Evolutionary conservation across 2,113 vertebrate genomes (phyloP).

Genomic region (Stigmatopora nigra): DNA sequence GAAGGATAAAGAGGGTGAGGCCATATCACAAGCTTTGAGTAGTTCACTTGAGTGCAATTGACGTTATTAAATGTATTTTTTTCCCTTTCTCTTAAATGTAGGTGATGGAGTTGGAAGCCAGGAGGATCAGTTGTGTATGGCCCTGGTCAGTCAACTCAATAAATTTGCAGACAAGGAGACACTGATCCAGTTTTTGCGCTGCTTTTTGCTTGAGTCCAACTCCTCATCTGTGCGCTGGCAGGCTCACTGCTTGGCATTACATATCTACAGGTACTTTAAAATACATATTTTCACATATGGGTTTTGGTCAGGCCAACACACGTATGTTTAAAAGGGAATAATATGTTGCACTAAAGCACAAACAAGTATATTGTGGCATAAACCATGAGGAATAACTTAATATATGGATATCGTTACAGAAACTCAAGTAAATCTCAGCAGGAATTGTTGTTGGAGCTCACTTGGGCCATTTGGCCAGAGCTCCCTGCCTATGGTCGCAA

Average conservation of each 20-base stretch:
- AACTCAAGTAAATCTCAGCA: constrained; percentile 95
- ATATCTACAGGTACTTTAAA: constrained; percentile 87
- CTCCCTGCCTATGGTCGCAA: constrained; percentile 95
- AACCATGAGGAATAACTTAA: background rate
- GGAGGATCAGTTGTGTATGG: constrained; percentile 93
- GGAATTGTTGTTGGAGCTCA: constrained; percentile 89
- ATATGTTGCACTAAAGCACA: background rate
- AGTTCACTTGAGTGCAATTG: background rate
- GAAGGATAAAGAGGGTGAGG: constrained; percentile 90
- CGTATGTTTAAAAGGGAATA: background rate
- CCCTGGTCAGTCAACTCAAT: constrained; percentile 93
- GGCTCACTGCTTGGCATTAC: constrained; percentile 90
- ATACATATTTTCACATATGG: background rate
- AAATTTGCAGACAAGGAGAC: constrained; percentile 98
- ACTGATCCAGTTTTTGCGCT: constrained; percentile 92
- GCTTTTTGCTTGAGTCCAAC: constrained; percentile 95
- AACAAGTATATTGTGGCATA: background rate
- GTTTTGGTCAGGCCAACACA: background rate
- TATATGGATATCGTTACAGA: constrained; percentile 54
- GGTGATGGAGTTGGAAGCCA: constrained; percentile 86
- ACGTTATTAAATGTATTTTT: constrained; percentile 4
- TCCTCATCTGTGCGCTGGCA: constrained; percentile 96
- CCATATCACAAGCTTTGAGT: background rate
- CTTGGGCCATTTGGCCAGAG: constrained; percentile 98
- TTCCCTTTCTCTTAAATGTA: constrained; percentile 39